Evolutionary conservation across 2,797 vertebrate species (phyloP).

Genomic region (Chelon auratus): DNA sequence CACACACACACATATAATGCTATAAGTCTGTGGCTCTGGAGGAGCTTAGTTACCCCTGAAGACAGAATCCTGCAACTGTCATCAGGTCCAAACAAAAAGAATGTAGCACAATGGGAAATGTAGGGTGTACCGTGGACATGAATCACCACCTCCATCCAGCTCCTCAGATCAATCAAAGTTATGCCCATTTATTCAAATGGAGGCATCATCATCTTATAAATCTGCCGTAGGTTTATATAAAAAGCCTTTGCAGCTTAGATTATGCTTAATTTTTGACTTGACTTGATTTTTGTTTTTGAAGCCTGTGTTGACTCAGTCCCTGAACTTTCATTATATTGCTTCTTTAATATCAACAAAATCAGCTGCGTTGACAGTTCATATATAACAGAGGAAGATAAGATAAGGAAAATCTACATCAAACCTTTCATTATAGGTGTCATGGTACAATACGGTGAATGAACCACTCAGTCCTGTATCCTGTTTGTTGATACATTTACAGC

Average conservation of each 20-base stretch:
- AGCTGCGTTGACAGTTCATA: constrained; percentile 14
- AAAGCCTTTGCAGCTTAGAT: no score
- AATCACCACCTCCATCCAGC: background rate
- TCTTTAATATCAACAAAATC: constrained; percentile 10
- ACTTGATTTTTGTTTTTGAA: background rate
- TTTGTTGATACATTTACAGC: background rate
- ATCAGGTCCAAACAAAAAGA: background rate
- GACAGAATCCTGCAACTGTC: background rate
- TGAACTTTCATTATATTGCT: constrained; percentile 9
- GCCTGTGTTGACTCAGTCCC: background rate
- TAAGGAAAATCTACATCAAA: background rate
- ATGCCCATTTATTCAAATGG: background rate
- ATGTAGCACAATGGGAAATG: background rate
- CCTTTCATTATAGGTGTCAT: background rate
- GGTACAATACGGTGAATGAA: background rate
- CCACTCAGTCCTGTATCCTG: background rate
- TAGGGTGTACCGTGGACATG: background rate
- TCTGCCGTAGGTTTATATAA: no score
- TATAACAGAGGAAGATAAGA: background rate
- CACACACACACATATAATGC: no score
- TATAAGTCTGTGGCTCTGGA: no score
- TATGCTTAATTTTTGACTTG: background rate
- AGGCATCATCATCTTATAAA: background rate
- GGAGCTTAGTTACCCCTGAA: no score
- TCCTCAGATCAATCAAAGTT: background rate